A percentile compares a stretch with the other conserved stretches of the same genome.
Conservation (phyloP, 2,113 vertebrate genomes). For the Malurus melanocephalus region DNA sequence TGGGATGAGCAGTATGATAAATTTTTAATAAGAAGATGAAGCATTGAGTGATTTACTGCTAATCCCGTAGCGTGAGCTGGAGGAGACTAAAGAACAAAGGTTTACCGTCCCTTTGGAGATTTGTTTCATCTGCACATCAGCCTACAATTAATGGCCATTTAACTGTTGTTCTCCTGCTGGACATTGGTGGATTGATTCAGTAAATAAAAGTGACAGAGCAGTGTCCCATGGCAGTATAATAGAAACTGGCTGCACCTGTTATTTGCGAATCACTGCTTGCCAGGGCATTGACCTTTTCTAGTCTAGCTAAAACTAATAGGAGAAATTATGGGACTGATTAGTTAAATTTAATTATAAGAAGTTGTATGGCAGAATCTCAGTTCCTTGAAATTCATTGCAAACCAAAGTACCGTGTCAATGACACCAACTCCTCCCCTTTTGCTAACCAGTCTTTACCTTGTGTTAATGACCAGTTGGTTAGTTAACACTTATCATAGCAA, state of each 20-base stretch:
- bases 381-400: slow-evolving; percentile 21
- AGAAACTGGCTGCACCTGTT: slow-evolving; percentile 78
- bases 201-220: slow-evolving; percentile 83
- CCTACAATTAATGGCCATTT: slow-evolving; percentile 83
- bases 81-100: slow-evolving; percentile 79
- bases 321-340: slow-evolving; percentile 64
- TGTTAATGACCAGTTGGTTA: background rate
- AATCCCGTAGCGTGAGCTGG: slow-evolving; percentile 62
- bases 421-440: background rate
- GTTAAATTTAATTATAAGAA: slow-evolving; percentile 54
- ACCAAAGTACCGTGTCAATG: background rate
- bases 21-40: slow-evolving; percentile 75
- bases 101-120: slow-evolving; percentile 77
- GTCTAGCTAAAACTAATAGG: slow-evolving; percentile 74
- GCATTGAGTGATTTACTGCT: slow-evolving; percentile 70
- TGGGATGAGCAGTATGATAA: slow-evolving; percentile 56
- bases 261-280: slow-evolving; percentile 77
- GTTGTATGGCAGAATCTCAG: background rate
- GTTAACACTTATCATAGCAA: background rate
- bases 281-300: slow-evolving; percentile 75
- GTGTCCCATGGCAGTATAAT: slow-evolving; percentile 70
- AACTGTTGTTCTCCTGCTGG: slow-evolving; percentile 80
- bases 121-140: slow-evolving; percentile 83
- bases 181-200: slow-evolving; percentile 83
- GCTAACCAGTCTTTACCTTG: background rate